Percentiles rank a stretch among this genome's conserved stretches.
These are phyloP conservation scores for Diorhabda sublineata DNA, from an alignment of 1,140 invertebrate genomes.

Conservation along the genomic window DNA sequence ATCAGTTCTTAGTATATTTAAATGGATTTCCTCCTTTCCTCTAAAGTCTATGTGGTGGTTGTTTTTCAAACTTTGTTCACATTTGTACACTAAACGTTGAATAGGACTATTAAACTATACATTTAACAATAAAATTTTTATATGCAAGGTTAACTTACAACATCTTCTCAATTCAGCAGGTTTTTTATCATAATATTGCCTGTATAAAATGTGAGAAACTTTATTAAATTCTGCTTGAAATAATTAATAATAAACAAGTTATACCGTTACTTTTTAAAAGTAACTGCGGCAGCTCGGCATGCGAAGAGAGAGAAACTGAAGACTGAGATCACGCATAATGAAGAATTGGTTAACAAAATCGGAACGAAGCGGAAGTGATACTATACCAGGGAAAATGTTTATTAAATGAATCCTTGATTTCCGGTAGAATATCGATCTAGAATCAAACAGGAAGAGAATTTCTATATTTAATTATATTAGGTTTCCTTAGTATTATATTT, in stretches of 20 bases:
- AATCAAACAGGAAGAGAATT: too few species aligned
- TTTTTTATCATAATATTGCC: not conserved
- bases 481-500: too few species aligned
- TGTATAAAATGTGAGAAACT: not conserved
- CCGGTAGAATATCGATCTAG: not conserved
- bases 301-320: not conserved
- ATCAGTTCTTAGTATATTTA: too few species aligned
- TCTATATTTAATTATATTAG: too few species aligned
- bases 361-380: not conserved
- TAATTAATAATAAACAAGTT: not conserved
- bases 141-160: not conserved
- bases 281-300: not conserved
- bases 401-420: not conserved
- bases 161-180: not conserved
- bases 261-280: not conserved
- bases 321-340: not conserved
- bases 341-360: not conserved
- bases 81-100: too few species aligned
- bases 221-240: not conserved
- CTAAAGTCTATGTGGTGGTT: too few species aligned
- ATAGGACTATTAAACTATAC: too few species aligned
- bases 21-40: too few species aligned
- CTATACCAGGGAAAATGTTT: not conserved
- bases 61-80: too few species aligned
- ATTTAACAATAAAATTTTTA: not conserved